phyloP scores from a whole-genome alignment of 2,113 vertebrate genomes.

The Aphelocoma coerulescens region DNA sequence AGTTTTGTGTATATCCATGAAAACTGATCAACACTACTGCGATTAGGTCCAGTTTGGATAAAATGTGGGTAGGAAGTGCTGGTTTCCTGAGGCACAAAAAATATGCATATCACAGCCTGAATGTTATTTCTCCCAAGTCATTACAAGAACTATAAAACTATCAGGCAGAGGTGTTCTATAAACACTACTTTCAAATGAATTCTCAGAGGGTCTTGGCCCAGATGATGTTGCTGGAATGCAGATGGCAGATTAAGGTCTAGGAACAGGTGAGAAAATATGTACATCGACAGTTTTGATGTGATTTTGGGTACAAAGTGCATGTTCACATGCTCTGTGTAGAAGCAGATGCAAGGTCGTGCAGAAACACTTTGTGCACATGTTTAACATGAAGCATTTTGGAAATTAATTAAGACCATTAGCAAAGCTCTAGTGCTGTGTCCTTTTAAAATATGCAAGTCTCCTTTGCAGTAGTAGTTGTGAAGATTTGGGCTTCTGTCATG shows the following conservation, averaged over 20 bases:
- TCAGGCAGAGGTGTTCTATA: neutral
- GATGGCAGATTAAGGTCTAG: neutral
- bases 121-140: neutral
- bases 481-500: neutral
- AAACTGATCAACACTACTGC: rapidly evolving
- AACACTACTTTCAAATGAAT: neutral
- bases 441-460: neutral
- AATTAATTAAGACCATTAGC: neutral
- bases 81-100: neutral
- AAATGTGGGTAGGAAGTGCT: neutral
- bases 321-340: neutral
- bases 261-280: neutral
- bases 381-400: neutral
- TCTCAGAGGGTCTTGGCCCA: neutral
- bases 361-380: neutral
- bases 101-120: neutral
- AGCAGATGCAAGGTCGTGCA: neutral
- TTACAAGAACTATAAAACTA: neutral
- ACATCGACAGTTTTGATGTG: neutral
- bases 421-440: neutral
- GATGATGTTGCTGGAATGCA: neutral
- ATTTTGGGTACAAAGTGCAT: neutral
- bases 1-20: neutral
- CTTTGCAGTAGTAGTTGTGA: neutral
- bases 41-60: neutral